Conservation (phyloP, 2,888 invertebrate species). For the Oxycera nigricornis region DNA sequence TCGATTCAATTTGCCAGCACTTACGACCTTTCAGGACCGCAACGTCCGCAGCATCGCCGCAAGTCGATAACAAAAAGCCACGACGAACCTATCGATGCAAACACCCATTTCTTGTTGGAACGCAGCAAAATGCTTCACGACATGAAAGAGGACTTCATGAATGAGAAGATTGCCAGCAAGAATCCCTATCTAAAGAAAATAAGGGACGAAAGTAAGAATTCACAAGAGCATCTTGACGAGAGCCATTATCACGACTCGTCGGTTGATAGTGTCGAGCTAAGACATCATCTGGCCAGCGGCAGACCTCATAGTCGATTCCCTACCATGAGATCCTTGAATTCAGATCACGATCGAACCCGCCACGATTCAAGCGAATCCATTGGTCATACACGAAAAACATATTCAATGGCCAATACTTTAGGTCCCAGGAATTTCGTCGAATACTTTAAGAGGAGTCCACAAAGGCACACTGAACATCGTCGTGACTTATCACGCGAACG, state of each 20-base stretch:
- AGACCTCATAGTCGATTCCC: conserved; percentile 53
- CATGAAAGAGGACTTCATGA: conserved; percentile 60
- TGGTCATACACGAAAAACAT: neutral
- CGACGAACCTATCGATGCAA: conserved; percentile 52
- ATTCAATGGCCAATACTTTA: conserved; percentile 32
- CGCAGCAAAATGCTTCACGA: conserved; percentile 59
- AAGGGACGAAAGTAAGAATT: conserved; percentile 50
- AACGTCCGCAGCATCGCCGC: conserved; percentile 47
- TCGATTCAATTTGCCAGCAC: conserved; percentile 35
- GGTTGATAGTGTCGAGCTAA: neutral
- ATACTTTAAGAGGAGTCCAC: conserved; percentile 56
- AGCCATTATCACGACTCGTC: conserved; percentile 48
- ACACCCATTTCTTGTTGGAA: conserved; percentile 57
- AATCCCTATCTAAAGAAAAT: conserved; percentile 61
- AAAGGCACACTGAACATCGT: conserved; percentile 48
- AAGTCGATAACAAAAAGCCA: conserved; percentile 38
- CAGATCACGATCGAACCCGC: neutral
- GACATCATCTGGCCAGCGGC: neutral
- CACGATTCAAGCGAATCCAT: conserved; percentile 38
- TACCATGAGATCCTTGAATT: conserved; percentile 51
- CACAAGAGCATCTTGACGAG: conserved; percentile 45
- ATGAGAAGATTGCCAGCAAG: conserved; percentile 59
- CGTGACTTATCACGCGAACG: conserved; percentile 9
- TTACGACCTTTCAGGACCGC: conserved; percentile 19
- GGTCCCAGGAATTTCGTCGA: conserved; percentile 52